These are phyloP conservation scores for Apeltes quadracus DNA, from an alignment of 2,113 vertebrate genomes.

Conservation along the genomic window DNA sequence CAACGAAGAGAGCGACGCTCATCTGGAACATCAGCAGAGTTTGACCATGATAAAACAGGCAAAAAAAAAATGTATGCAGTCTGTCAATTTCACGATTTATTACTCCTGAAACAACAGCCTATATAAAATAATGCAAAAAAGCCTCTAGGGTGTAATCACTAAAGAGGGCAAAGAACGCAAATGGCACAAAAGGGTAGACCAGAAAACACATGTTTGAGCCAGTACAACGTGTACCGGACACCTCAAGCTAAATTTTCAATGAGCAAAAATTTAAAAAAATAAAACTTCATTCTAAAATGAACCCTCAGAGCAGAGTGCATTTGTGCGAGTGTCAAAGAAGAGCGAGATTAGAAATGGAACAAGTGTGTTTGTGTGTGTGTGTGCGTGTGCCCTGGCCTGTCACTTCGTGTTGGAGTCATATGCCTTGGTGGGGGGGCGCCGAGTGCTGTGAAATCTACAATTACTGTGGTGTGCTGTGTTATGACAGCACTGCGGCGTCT, in stretches of 20 bases:
- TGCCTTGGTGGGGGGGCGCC: slow-evolving; percentile 36
- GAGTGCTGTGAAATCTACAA: slow-evolving; percentile 80
- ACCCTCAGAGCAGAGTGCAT: slow-evolving; percentile 14
- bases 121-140: not conserved
- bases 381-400: slow-evolving; percentile 56
- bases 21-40: not conserved
- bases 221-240: not conserved
- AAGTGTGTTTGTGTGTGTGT: slow-evolving; percentile 26
- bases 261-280: slow-evolving; percentile 7
- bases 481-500: slow-evolving; percentile 76
- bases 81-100: not conserved
- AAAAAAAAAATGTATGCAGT: too few relatives aligned
- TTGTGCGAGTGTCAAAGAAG: slow-evolving; percentile 18
- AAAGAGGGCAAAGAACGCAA: not conserved
- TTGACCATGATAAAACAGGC: not conserved
- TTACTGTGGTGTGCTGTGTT: slow-evolving; percentile 79
- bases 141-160: not conserved
- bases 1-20: slow-evolving; percentile 3
- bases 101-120: not conserved
- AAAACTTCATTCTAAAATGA: not conserved
- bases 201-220: not conserved
- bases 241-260: slow-evolving; percentile 39
- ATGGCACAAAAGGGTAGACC: not conserved
- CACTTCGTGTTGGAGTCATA: slow-evolving; percentile 68
- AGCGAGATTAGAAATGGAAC: slow-evolving; percentile 22